These are phyloP conservation scores for Drosophila pruinosa DNA, from an alignment of 1,140 invertebrate species.

Conservation along the genomic window DNA sequence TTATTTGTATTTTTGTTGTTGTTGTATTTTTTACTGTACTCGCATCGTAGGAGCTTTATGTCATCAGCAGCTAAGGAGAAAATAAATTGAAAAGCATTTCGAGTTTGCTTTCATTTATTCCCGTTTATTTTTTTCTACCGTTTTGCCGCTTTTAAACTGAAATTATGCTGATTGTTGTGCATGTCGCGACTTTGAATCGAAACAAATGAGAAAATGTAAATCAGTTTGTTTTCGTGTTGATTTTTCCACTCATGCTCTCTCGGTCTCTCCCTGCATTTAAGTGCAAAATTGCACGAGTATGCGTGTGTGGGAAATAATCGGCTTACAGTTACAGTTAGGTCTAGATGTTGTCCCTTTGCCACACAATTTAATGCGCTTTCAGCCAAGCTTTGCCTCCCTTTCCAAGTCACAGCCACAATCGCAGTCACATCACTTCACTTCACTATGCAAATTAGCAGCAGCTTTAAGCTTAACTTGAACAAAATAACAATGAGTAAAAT, in stretches of 20 bases:
- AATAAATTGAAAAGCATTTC: conserved; percentile 71
- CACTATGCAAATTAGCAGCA: conserved; percentile 62
- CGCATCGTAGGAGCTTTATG: conserved; percentile 54
- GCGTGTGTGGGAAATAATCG: conserved; percentile 22
- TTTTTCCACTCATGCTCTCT: too few species aligned
- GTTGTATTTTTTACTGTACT: background rate
- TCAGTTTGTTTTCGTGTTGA: conserved; percentile 30
- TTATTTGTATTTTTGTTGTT: conserved; percentile 12
- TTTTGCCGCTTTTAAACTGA: conserved; percentile 39
- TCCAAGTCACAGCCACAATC: too few species aligned
- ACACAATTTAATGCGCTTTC: background rate
- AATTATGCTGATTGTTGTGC: conserved; percentile 74
- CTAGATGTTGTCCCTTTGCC: background rate
- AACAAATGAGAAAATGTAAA: conserved; percentile 48
- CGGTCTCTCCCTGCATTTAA: conserved; percentile 24
- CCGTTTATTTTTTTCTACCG: conserved; percentile 16
- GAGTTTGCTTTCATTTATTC: conserved; percentile 27
- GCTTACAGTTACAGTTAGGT: conserved; percentile 16
- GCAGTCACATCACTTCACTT: background rate
- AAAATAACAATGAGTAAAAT: background rate
- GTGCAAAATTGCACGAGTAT: conserved; percentile 13
- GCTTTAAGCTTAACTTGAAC: conserved; percentile 40
- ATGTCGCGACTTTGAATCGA: conserved; percentile 38
- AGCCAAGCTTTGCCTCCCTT: background rate
- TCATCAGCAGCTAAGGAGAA: conserved; percentile 69